These are phyloP conservation scores for Boleophthalmus pectinirostris DNA, from an alignment of 2,113 vertebrate species.

Conservation along the genomic window DNA sequence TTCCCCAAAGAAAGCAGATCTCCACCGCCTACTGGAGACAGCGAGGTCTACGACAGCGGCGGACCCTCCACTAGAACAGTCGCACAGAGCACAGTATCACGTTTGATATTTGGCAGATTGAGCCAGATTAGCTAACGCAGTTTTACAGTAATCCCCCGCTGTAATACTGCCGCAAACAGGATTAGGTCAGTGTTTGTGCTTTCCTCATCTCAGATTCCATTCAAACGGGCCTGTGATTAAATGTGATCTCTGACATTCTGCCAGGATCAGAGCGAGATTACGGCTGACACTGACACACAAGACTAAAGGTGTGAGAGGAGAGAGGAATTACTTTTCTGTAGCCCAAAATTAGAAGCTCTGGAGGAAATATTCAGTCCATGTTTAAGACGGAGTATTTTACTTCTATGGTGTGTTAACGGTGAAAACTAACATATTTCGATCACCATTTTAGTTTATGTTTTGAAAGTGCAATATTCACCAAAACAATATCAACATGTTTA, in stretches of 20 bases:
- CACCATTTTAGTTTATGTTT: too few species aligned
- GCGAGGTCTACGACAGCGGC: too few species aligned
- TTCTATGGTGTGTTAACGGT: too few species aligned
- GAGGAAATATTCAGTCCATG: neutral
- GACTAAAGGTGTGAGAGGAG: neutral
- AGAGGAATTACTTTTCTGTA: neutral
- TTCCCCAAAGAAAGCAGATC: too few species aligned
- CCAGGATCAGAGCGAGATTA: conserved; percentile 18
- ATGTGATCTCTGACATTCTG: conserved; percentile 30
- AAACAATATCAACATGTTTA: too few species aligned
- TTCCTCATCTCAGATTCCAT: conserved; percentile 24
- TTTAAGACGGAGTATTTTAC: too few species aligned
- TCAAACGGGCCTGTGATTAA: conserved; percentile 15
- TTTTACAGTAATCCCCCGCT: conserved; percentile 19
- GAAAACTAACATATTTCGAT: too few species aligned
- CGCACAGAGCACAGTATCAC: too few species aligned
- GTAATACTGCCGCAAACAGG: conserved; percentile 44
- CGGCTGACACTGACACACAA: neutral
- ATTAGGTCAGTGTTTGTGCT: conserved; percentile 39
- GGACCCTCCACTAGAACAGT: too few species aligned
- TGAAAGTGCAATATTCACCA: too few species aligned
- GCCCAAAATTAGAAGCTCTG: neutral
- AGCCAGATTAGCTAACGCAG: conserved; percentile 15
- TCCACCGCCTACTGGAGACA: too few species aligned
- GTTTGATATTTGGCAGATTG: conserved; percentile 1